phyloP scores from a whole-genome alignment of 35 echinoderm and acorn worm genomes.

The Lytechinus pictus region DNA sequence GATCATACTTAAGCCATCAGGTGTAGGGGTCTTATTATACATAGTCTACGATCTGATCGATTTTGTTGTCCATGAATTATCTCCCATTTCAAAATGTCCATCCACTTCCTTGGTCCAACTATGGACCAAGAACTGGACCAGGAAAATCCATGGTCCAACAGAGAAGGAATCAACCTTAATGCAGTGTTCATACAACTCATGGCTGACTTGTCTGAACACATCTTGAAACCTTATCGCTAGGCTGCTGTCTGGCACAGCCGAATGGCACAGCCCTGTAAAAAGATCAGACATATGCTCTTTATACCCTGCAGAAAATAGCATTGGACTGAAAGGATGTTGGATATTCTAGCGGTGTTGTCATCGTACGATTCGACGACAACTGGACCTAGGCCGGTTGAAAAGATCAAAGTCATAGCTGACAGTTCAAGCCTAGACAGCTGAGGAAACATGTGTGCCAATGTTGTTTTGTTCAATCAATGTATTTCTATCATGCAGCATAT shows the following conservation, averaged over 20 bases:
- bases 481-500: neutral
- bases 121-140: too few relatives aligned
- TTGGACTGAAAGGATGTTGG: neutral
- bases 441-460: neutral
- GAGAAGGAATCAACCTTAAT: too few relatives aligned
- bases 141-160: too few relatives aligned
- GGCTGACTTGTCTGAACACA: neutral
- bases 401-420: neutral
- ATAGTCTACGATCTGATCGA: too few relatives aligned
- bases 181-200: too few relatives aligned
- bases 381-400: neutral
- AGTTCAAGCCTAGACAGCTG: neutral
- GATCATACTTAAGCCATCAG: too few relatives aligned
- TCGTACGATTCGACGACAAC: neutral
- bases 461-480: neutral
- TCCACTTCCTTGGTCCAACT: too few relatives aligned
- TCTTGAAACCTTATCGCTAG: neutral
- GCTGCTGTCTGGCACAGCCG: neutral
- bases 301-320: neutral
- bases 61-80: too few relatives aligned
- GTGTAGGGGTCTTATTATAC: too few relatives aligned
- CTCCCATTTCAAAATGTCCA: too few relatives aligned
- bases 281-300: conserved; percentile 2
- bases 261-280: neutral
- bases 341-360: neutral